Evolutionary conservation across 2,888 invertebrate species (phyloP).

Genomic region (Xestia xanthographa): DNA sequence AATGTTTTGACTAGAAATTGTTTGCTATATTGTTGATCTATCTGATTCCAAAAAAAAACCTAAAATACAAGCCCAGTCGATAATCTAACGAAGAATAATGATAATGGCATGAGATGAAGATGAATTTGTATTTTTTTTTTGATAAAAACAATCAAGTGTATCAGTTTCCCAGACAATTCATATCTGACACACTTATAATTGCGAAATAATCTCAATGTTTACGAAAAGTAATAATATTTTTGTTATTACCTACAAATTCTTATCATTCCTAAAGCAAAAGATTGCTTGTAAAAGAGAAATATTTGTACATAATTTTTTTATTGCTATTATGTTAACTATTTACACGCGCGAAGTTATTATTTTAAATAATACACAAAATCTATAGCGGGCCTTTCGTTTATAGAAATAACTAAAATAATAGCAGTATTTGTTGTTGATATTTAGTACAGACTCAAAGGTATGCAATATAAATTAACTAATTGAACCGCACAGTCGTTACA

Average conservation of each 20-base stretch:
- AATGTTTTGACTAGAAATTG: constrained; percentile 17
- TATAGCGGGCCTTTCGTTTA: too few relatives aligned
- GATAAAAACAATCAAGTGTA: neutral
- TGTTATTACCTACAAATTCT: constrained; percentile 32
- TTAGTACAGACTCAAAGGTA: neutral
- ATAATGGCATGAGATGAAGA: too few relatives aligned
- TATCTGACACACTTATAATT: constrained; percentile 41
- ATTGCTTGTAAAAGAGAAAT: constrained; percentile 12
- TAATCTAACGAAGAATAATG: neutral
- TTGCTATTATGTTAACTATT: neutral
- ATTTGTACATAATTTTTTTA: constrained; percentile 11
- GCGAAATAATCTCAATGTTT: constrained; percentile 25
- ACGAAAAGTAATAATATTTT: constrained; percentile 30
- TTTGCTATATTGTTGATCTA: neutral
- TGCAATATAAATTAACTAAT: neutral
- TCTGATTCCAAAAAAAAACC: neutral
- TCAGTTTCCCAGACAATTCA: neutral
- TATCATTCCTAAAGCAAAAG: constrained; percentile 21
- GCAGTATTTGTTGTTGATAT: neutral
- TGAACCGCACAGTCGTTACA: neutral
- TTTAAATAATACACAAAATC: neutral
- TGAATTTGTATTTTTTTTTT: too few relatives aligned
- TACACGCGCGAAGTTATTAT: constrained; percentile 2
- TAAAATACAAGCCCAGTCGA: neutral
- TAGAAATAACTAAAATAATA: too few relatives aligned